Evolutionary conservation across 2,797 vertebrate species (phyloP).

Genomic region (Sciurus carolinensis): DNA sequence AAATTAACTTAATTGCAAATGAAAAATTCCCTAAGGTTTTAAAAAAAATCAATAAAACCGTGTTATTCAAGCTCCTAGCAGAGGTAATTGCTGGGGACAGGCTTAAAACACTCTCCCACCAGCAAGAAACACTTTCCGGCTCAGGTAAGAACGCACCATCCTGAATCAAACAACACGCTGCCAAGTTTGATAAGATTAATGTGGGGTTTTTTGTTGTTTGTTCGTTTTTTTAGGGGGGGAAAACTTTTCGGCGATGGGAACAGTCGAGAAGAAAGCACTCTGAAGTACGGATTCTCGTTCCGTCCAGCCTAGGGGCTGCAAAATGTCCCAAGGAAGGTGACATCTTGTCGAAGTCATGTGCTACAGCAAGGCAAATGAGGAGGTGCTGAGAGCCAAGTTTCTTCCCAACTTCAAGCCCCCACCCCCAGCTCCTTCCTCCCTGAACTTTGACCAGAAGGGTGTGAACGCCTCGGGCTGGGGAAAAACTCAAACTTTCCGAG

Average conservation of each 20-base stretch:
- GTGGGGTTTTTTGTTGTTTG: background rate
- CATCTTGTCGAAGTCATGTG: constrained; percentile 34
- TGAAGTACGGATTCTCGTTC: background rate
- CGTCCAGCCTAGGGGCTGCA: background rate
- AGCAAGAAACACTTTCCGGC: background rate
- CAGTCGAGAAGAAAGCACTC: background rate
- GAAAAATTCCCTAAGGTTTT: constrained; percentile 40
- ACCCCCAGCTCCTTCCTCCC: background rate
- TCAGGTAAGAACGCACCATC: background rate
- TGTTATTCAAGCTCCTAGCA: background rate
- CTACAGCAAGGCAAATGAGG: constrained; percentile 35
- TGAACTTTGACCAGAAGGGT: background rate
- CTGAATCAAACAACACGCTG: background rate
- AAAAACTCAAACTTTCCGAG: background rate
- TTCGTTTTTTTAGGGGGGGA: background rate
- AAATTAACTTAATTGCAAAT: constrained; percentile 54
- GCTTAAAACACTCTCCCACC: constrained; percentile 17
- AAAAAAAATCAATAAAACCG: background rate
- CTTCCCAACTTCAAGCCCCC: background rate
- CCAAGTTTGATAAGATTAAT: constrained; percentile 24
- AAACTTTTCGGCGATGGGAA: background rate
- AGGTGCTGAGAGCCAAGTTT: constrained; percentile 34
- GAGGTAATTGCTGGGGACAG: background rate
- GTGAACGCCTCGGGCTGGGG: background rate
- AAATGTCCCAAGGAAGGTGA: constrained; percentile 45